phyloP scores from a whole-genome alignment of 2,797 vertebrate species.

The Poecilia wingei region DNA sequence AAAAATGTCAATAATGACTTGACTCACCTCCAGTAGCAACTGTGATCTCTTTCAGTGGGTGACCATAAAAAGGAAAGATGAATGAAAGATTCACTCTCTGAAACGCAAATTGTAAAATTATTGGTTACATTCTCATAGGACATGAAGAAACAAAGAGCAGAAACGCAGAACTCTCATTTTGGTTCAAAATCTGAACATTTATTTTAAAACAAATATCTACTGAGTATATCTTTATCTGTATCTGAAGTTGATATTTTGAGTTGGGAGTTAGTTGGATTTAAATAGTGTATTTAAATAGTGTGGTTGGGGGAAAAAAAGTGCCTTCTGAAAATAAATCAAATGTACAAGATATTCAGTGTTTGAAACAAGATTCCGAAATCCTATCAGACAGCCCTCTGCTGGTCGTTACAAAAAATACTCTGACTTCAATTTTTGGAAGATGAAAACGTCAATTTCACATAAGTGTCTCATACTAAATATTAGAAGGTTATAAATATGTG shows the following conservation, averaged over 20 bases:
- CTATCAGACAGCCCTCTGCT: background rate
- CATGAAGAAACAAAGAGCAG: background rate
- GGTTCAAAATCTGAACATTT: background rate
- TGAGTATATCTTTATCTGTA: background rate
- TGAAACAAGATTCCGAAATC: background rate
- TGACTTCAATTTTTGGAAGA: background rate
- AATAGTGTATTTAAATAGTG: background rate
- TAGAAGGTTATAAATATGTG: background rate
- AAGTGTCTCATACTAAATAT: background rate
- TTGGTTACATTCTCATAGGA: background rate
- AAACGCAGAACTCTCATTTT: background rate
- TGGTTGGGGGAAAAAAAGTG: background rate
- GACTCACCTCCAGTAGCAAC: slow-evolving; percentile 93
- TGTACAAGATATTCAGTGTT: background rate
- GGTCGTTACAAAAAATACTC: background rate
- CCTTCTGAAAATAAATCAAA: too few relatives aligned
- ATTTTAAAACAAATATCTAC: background rate
- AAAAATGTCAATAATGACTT: background rate
- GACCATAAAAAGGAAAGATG: slow-evolving; percentile 96
- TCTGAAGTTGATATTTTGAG: background rate
- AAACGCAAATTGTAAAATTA: slow-evolving; percentile 47
- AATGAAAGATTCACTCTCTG: slow-evolving; percentile 97
- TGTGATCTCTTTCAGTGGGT: slow-evolving; percentile 91
- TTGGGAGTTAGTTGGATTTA: background rate
- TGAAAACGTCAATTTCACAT: background rate